Percentiles rank a stretch among this genome's conserved stretches.
These are phyloP conservation scores for Pristionchus mayeri DNA, from an alignment of 2,888 invertebrate genomes.

Conservation along the genomic window DNA sequence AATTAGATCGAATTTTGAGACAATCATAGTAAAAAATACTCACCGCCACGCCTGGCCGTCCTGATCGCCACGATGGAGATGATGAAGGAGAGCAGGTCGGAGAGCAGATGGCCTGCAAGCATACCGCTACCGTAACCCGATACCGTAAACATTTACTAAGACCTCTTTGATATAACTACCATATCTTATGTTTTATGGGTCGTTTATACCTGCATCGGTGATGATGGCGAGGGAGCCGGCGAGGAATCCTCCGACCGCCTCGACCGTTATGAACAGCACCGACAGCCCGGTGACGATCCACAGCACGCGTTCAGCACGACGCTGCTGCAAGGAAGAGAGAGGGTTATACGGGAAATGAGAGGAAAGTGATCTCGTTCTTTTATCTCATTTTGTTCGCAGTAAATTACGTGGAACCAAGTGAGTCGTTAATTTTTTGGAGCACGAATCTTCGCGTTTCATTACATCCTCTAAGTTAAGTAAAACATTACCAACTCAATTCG, in stretches of 20 bases:
- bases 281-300: conserved; percentile 66
- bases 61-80: conserved; percentile 93
- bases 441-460: no score
- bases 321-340: conserved; percentile 68
- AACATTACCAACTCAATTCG: no score
- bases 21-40: no score
- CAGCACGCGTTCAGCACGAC: conserved; percentile 65
- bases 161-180: not conserved
- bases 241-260: conserved; percentile 74
- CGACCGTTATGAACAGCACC: conserved; percentile 64
- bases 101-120: conserved; percentile 91
- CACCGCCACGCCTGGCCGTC: conserved; percentile 85
- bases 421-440: no score
- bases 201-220: conserved; percentile 82
- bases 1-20: no score
- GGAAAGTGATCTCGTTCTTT: no score
- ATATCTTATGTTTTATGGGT: not conserved
- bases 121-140: not conserved
- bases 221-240: conserved; percentile 88
- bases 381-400: no score
- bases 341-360: no score
- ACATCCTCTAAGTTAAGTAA: no score
- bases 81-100: conserved; percentile 97
- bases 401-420: no score
- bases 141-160: not conserved